These are phyloP conservation scores for Calyptomena viridis DNA, from an alignment of 2,113 vertebrate genomes.

Conservation along the genomic window DNA sequence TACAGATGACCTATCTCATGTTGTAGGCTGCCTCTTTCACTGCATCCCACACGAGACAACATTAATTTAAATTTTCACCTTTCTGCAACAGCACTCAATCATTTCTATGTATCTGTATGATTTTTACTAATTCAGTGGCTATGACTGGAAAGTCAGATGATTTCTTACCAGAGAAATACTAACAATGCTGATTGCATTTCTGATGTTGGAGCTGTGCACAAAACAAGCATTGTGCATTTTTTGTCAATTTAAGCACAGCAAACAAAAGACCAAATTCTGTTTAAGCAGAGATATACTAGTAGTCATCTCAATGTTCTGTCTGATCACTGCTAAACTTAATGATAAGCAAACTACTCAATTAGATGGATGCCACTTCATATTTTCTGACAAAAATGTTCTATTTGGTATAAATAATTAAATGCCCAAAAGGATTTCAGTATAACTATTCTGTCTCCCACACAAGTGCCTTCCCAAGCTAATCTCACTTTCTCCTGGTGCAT, in stretches of 20 bases:
- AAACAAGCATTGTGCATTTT: background rate
- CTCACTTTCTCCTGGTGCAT: background rate
- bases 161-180: background rate
- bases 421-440: background rate
- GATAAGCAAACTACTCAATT: background rate
- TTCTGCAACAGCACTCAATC: background rate
- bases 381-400: background rate
- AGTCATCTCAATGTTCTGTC: background rate
- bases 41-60: background rate
- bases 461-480: background rate
- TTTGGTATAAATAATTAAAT: conserved; percentile 20
- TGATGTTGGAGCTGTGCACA: background rate
- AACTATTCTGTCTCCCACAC: background rate
- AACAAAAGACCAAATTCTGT: background rate
- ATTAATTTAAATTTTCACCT: background rate
- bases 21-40: background rate
- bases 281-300: background rate
- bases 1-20: background rate
- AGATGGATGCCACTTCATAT: background rate
- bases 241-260: background rate
- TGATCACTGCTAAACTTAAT: background rate
- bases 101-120: background rate
- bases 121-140: background rate
- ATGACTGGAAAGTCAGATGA: background rate
- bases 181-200: background rate